Evolutionary conservation across 2,113 vertebrate genomes (phyloP).

Genomic region (Collichthys lucidus): DNA sequence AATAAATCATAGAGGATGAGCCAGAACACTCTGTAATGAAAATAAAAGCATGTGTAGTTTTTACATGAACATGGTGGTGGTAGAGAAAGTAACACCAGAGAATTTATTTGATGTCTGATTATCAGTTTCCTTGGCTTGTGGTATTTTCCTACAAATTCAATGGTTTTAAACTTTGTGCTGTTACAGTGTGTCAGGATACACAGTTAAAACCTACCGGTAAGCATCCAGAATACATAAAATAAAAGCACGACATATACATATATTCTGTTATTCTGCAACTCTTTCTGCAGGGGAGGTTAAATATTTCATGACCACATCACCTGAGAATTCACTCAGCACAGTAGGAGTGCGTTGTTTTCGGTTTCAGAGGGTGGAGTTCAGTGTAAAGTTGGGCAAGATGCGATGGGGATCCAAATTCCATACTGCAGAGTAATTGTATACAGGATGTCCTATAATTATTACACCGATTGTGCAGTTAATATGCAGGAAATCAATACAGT

Average conservation of each 20-base stretch:
- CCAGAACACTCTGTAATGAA: slow-evolving; percentile 2
- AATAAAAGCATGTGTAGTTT: slow-evolving; percentile 11
- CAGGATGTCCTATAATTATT: neutral
- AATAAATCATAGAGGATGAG: slow-evolving; percentile 3
- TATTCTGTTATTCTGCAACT: neutral
- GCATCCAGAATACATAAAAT: slow-evolving; percentile 22
- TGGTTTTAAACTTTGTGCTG: slow-evolving; percentile 35
- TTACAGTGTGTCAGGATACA: slow-evolving; percentile 22
- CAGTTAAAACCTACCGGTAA: slow-evolving; percentile 26
- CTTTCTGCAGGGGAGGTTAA: neutral
- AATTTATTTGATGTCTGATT: slow-evolving; percentile 23
- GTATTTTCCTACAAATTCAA: slow-evolving; percentile 13
- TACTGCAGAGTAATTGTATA: neutral
- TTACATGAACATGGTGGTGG: neutral
- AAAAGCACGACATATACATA: neutral
- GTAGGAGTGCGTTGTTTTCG: neutral
- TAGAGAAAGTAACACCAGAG: neutral
- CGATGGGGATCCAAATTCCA: neutral
- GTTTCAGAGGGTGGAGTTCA: neutral
- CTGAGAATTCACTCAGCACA: neutral
- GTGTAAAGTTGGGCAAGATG: neutral
- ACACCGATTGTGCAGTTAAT: neutral
- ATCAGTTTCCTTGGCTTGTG: slow-evolving; percentile 26
- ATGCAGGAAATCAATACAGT: neutral
- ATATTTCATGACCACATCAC: slow-evolving; percentile 2